Conservation (phyloP, 2,888 invertebrate genomes). For the Sarcophaga variegata region DNA sequence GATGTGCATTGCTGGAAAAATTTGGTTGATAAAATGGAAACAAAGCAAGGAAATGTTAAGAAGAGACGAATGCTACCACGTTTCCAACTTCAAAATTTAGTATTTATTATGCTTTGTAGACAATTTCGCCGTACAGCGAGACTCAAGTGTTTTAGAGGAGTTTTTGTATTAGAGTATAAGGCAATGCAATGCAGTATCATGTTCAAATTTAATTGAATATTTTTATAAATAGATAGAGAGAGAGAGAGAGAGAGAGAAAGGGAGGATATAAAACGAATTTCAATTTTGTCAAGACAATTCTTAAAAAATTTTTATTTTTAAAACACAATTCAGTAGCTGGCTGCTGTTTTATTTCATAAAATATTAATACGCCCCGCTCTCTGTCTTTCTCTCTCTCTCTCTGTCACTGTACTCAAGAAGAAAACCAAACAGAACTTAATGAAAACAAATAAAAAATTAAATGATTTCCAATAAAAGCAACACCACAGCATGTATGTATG, state of each 20-base stretch:
- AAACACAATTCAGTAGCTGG: slow-evolving; percentile 26
- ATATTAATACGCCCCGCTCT: neutral
- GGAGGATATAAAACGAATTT: neutral
- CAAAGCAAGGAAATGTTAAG: too few relatives aligned
- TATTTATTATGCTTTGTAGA: too few relatives aligned
- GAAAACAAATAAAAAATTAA: slow-evolving; percentile 15
- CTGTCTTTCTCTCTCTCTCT: neutral
- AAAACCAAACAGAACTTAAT: slow-evolving; percentile 14
- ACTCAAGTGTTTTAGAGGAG: neutral
- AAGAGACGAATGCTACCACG: neutral
- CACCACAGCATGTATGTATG: neutral
- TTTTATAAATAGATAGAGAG: neutral
- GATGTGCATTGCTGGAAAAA: too few relatives aligned
- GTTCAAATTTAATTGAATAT: slow-evolving; percentile 16
- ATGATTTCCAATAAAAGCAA: neutral
- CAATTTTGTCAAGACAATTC: slow-evolving; percentile 1
- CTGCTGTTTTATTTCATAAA: neutral
- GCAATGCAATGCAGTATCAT: slow-evolving; percentile 14
- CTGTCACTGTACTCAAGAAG: neutral
- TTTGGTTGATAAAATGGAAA: too few relatives aligned
- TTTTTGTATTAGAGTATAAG: neutral
- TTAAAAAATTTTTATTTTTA: neutral
- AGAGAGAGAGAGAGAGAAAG: neutral
- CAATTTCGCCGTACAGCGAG: neutral
- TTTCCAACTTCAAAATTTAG: neutral